phyloP scores from a whole-genome alignment of 2,797 vertebrate genomes.

The Fringilla coelebs region DNA sequence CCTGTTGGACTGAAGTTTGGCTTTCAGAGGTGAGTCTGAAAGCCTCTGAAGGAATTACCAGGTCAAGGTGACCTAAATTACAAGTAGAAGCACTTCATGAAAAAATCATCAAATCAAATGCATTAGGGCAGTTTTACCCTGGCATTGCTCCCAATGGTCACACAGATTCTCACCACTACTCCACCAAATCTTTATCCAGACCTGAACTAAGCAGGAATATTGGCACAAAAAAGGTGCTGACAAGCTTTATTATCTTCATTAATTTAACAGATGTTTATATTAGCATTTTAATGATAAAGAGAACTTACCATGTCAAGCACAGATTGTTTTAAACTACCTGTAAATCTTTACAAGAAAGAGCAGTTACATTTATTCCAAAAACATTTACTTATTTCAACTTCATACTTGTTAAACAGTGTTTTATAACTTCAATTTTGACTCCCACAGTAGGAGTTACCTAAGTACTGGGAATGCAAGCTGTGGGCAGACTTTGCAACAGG shows the following conservation, averaged over 20 bases:
- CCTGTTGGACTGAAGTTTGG: neutral
- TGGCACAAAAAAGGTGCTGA: constrained; percentile 31
- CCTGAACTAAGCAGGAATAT: constrained; percentile 26
- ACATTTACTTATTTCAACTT: constrained; percentile 2
- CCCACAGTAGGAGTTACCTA: neutral
- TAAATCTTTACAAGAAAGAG: neutral
- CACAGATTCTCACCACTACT: constrained; percentile 12
- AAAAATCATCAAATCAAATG: constrained; percentile 47
- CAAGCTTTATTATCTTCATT: constrained; percentile 63
- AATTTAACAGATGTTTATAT: constrained; percentile 74
- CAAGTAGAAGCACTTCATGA: constrained; percentile 16
- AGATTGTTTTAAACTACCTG: constrained; percentile 57
- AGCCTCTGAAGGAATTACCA: neutral
- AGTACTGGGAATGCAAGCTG: neutral
- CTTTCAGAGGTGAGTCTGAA: constrained; percentile 5
- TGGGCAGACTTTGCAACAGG: neutral
- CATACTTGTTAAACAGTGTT: neutral
- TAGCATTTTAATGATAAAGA: constrained; percentile 69
- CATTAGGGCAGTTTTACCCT: constrained; percentile 14
- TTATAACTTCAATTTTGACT: neutral
- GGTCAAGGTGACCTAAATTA: constrained; percentile 25
- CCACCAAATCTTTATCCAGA: constrained; percentile 67
- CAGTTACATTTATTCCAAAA: neutral
- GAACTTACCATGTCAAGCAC: constrained; percentile 62
- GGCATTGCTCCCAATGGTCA: constrained; percentile 57